Base-by-base conservation (phyloP, 2,113 vertebrate species). In the Festucalex cinctus region DNA sequence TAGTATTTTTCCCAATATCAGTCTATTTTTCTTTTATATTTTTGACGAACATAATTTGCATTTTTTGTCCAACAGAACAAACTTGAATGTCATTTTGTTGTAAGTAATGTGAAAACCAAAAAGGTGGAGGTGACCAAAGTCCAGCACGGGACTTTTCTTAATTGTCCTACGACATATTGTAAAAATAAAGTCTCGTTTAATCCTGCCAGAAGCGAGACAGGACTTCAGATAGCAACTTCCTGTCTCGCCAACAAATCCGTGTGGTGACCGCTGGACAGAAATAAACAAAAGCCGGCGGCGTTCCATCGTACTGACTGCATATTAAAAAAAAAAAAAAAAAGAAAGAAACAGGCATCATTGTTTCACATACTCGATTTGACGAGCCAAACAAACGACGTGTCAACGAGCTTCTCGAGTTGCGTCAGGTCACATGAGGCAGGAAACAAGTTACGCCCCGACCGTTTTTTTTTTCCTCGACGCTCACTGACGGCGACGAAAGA, bases 351-450 rank as follows among this genome's bases (percentile, higher is more conserved):
- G 60, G 37, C 39, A 22, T 62, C 60, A 62, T 43, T 41, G 39
- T 62, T 24, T 10, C 6, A 12, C 57, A 20, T 5, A 1, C 14
- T 58, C 5, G 7, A 8, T 28, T 58, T 58, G 26, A 35, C 56
- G 53, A 28, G 53, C 16, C 20, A 24, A 46, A 64, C 54, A 49
- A 12, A 19, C 39, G 1, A 20, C 6, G 36, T 54, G 53, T 65
- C 58, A 16, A 20, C 58, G 51, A 44, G 6, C 28, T 22, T 67
- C 76, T 83, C 72, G 49, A 43, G 69, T 74, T 71, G 54, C 46
- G 77, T 76, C 77, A 71, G 80, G 69, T 60, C 72, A 65, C 72
- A 64, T 54, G 75, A 81, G 41, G 73, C 80, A 77, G 80, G 85
- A 83, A 85, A 85, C 73, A 69, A 6, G 82, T 65, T 68, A 82